Percentiles rank a stretch among this genome's conserved stretches.
These are phyloP conservation scores for Acrobasis suavella DNA, from an alignment of 2,888 invertebrate genomes.

Conservation along the genomic window DNA sequence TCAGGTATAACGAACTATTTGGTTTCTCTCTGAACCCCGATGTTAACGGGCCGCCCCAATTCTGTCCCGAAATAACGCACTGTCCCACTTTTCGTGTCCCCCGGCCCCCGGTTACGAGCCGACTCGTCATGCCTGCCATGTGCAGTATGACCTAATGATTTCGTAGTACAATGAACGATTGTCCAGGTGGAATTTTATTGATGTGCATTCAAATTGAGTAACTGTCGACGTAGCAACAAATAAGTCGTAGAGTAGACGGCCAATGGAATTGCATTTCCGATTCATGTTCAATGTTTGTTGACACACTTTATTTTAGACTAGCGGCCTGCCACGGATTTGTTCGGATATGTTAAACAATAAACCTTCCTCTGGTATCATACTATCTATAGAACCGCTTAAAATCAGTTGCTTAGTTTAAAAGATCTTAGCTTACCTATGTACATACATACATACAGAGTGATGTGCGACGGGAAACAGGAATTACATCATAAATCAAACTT, in stretches of 20 bases:
- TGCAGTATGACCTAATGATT: constrained; percentile 22
- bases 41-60: constrained; percentile 74
- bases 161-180: constrained; percentile 17
- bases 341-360: no score
- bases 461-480: no score
- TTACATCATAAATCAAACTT: no score
- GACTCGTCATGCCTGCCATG: constrained; percentile 34
- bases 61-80: constrained; percentile 72
- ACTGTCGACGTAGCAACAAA: constrained; percentile 12
- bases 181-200: constrained; percentile 18
- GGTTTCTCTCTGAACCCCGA: constrained; percentile 69
- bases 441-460: no score
- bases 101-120: constrained; percentile 40
- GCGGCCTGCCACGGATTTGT: no score
- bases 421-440: no score
- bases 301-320: no score
- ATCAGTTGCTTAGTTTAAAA: no score
- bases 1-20: constrained; percentile 63
- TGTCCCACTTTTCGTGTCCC: constrained; percentile 65
- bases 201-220: constrained; percentile 9
- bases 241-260: not conserved
- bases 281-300: no score
- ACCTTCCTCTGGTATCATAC: no score
- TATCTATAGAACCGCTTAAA: no score
- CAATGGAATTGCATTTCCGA: not conserved